Percentiles rank a stretch among this genome's conserved stretches.
Conservation (phyloP, 2,888 invertebrate genomes). For the Agrypnus murinus region DNA sequence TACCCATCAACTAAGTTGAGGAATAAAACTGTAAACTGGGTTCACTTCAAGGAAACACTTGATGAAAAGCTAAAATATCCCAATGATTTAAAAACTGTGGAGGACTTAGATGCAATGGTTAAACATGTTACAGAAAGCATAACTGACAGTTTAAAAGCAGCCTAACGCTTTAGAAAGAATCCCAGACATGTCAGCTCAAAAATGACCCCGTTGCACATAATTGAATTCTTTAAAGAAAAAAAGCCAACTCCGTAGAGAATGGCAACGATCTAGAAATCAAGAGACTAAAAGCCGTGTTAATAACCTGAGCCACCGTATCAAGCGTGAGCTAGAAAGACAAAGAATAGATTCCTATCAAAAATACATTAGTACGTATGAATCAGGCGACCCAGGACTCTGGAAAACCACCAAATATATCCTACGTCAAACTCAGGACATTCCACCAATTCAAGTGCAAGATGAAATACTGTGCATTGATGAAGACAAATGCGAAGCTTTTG, state of each 20-base stretch:
- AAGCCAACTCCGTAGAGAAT: neutral
- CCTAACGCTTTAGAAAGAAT: neutral
- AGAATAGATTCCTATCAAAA: neutral
- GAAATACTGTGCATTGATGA: neutral
- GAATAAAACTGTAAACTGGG: neutral
- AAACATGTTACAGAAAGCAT: neutral
- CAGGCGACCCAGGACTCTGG: neutral
- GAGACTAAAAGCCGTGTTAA: neutral
- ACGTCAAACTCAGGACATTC: conserved; percentile 3
- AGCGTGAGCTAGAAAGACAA: no score
- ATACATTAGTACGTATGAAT: conserved; percentile 4
- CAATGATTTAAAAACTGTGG: neutral
- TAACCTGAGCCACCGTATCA: neutral
- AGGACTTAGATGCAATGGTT: neutral
- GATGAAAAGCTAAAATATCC: conserved; percentile 8
- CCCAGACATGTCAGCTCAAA: neutral
- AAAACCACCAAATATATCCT: neutral
- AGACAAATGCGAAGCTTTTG: neutral
- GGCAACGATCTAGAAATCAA: neutral
- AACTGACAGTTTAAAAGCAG: neutral
- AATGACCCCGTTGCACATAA: neutral
- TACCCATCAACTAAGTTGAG: neutral
- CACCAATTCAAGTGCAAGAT: neutral
- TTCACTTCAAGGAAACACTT: neutral
- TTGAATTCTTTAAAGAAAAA: neutral